Percentiles rank a stretch among this genome's conserved stretches.
phyloP scores from a whole-genome alignment of 2,797 vertebrate species.

The Denticeps clupeoides region DNA sequence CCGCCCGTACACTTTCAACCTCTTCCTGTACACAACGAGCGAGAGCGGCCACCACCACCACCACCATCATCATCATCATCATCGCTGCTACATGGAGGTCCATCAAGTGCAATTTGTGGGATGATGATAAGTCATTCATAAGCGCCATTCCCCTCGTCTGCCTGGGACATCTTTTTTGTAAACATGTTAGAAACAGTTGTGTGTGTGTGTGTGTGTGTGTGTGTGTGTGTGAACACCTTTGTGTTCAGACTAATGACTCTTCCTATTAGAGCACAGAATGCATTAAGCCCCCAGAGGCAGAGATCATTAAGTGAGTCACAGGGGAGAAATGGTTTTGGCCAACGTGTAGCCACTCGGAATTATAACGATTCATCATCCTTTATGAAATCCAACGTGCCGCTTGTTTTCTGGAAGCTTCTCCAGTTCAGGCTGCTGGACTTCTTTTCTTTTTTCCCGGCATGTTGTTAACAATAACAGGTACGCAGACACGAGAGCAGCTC shows the following conservation, averaged over 20 bases:
- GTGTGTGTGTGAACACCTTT: slow-evolving; percentile 6
- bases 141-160: not conserved
- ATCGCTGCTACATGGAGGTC: not conserved
- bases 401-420: no score
- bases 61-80: not conserved
- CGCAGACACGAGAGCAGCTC: slow-evolving; percentile 3
- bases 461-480: no score
- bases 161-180: no score
- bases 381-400: not conserved
- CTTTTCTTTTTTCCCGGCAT: no score
- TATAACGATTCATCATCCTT: not conserved
- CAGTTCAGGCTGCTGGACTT: no score
- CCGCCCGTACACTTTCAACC: not conserved
- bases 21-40: not conserved
- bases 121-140: not conserved
- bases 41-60: not conserved
- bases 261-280: slow-evolving; percentile 43
- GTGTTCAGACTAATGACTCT: slow-evolving; percentile 35
- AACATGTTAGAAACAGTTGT: not conserved
- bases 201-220: not conserved
- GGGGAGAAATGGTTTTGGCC: slow-evolving; percentile 35
- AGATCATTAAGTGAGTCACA: slow-evolving; percentile 40
- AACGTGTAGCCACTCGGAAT: not conserved
- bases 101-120: not conserved
- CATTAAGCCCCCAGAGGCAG: slow-evolving; percentile 38